These are phyloP conservation scores for Notolabrus celidotus DNA, from an alignment of 2,797 vertebrate species.

Conservation along the genomic window DNA sequence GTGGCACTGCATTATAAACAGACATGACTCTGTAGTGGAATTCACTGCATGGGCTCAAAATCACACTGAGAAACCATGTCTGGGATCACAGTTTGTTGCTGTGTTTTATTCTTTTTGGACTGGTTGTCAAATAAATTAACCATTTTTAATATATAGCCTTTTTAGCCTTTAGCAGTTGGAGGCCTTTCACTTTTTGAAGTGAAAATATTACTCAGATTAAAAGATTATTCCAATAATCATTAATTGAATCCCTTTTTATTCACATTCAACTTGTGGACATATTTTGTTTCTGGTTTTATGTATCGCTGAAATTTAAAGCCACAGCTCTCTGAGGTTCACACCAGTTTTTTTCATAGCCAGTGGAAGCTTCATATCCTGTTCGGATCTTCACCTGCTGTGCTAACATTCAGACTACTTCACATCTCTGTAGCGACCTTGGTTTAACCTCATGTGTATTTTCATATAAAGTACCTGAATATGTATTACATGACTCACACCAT, in stretches of 20 bases:
- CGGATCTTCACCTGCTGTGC: conserved; percentile 48
- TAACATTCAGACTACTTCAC: conserved; percentile 27
- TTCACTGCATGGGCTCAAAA: too few relatives aligned
- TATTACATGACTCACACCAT: conserved; percentile 20
- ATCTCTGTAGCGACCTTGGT: conserved; percentile 45
- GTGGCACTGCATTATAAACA: too few relatives aligned
- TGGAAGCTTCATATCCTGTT: conserved; percentile 64
- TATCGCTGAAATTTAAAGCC: conserved; percentile 10
- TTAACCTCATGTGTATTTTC: conserved; percentile 44
- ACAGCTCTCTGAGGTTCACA: not conserved
- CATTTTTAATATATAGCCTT: too few relatives aligned
- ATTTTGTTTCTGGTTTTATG: not conserved
- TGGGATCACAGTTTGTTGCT: too few relatives aligned
- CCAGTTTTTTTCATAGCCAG: not conserved
- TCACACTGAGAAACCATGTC: too few relatives aligned
- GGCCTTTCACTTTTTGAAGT: too few relatives aligned
- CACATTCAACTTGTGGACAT: not conserved
- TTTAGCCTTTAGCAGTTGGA: too few relatives aligned
- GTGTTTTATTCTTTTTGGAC: too few relatives aligned
- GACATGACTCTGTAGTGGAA: too few relatives aligned
- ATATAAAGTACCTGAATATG: conserved; percentile 27
- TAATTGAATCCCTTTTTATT: not conserved
- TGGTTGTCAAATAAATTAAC: too few relatives aligned
- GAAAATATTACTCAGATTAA: too few relatives aligned
- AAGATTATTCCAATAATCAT: not conserved